Evolutionary conservation across 2,113 vertebrate species (phyloP), one percentile per base, ranked within the genome.

Genomic region (Casuarius casuarius): DNA sequence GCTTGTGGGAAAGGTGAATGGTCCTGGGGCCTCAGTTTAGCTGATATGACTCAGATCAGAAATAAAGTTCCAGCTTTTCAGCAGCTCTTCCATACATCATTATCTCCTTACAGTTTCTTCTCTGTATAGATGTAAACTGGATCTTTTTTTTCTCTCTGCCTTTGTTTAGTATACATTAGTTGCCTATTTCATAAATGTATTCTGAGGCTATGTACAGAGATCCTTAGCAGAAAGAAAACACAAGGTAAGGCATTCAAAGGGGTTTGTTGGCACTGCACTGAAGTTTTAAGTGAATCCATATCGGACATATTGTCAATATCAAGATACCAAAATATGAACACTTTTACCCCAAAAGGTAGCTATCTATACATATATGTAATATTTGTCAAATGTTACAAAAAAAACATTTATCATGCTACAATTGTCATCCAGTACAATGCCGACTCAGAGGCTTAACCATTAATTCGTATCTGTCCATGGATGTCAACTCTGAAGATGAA

Each of bases 361-460:
- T 93, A 87, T 87, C 76, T 38, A 10, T 68, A 48, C 18, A 49
- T 44, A 67, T 54, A 61, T 79, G 54, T 35, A 79, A 74, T 88
- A 90, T 93, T 95, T 97, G 80, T 97, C 94, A 96, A 89, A 51
- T 67, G 48, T 67, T 95, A 15, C 14, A 28, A 95, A 93, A 76
- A 52, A 71, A 84, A 81, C 61, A 86, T 96, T 97, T 61, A 93
- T 97, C 89, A 74, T 92, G 52, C 84, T 96, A 16, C 56, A 84
- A 79, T 88, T 83, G 73, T 75, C 95, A 87, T 95, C 88, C 75
- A 93, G n/a, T 49, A 42, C 54, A 94, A 90, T 85, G 87, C 71
- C 92, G 81, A 85, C 91, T 48, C 90, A 74, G 49, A 90, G n/a
- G 66, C 46, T 54, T 87, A 95, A 92, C 80, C 73, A 91, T 96